Percentiles rank a stretch among this genome's conserved stretches.
phyloP scores from a whole-genome alignment of 2,113 vertebrate species.

The Ariopsis seemanni region DNA sequence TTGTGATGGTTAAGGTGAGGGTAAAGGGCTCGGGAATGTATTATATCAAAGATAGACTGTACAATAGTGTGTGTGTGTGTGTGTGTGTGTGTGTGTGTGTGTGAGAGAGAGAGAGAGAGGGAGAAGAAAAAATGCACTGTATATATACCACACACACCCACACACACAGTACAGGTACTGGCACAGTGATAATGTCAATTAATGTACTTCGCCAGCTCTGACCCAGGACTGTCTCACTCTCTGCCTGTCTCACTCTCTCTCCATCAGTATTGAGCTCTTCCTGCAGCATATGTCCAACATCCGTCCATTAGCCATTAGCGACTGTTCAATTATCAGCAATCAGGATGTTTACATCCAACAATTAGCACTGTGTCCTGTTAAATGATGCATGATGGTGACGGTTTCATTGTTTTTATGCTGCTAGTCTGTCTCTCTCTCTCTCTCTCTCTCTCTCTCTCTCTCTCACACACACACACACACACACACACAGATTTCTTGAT shows the following conservation, averaged over 20 bases:
- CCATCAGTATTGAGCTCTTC: constrained; percentile 21
- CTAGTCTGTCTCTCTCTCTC: neutral
- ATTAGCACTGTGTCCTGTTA: constrained; percentile 48
- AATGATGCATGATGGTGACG: constrained; percentile 50
- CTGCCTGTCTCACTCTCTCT: constrained; percentile 4
- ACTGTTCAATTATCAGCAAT: constrained; percentile 51
- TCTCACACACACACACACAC: neutral
- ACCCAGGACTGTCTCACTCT: neutral
- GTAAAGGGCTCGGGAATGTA: too few species aligned
- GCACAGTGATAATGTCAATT: constrained; percentile 4
- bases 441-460: neutral
- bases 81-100: too few species aligned
- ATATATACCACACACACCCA: neutral
- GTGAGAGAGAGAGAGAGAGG: neutral
- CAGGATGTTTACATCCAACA: constrained; percentile 48
- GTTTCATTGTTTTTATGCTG: neutral
- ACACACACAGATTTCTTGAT: neutral
- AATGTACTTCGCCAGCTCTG: constrained; percentile 5
- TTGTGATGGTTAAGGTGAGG: too few species aligned
- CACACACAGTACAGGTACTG: neutral
- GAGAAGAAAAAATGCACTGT: neutral
- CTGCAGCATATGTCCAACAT: constrained; percentile 42
- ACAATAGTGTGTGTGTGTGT: too few species aligned
- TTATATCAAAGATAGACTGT: too few species aligned
- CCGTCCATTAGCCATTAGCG: constrained; percentile 43